phyloP scores from a whole-genome alignment of 2,113 vertebrate species.

The Lophius piscatorius region DNA sequence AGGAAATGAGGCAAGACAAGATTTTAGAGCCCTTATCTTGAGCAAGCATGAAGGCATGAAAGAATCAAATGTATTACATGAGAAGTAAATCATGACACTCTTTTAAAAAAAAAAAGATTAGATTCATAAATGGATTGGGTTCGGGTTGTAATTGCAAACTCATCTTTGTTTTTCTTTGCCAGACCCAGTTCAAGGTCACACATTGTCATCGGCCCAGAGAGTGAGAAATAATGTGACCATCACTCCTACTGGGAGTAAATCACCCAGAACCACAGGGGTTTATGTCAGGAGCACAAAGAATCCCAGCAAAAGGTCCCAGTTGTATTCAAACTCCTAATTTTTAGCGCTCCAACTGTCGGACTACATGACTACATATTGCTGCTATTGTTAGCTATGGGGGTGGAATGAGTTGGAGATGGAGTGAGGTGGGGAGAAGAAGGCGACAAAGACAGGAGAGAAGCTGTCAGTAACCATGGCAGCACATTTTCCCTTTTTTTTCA shows the following conservation, averaged over 20 bases:
- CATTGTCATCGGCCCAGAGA: not conserved
- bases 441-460: slow-evolving; percentile 44
- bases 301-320: slow-evolving; percentile 29
- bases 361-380: slow-evolving; percentile 36
- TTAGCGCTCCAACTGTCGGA: not conserved
- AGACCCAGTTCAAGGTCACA: slow-evolving; percentile 3
- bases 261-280: slow-evolving; percentile 26
- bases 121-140: too few relatives aligned
- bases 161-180: not conserved
- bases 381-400: slow-evolving; percentile 24
- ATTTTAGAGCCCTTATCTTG: too few relatives aligned
- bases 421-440: slow-evolving; percentile 9
- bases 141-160: not conserved
- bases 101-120: not conserved
- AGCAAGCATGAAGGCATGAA: too few relatives aligned
- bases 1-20: too few relatives aligned
- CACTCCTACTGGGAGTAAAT: slow-evolving; percentile 23
- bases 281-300: slow-evolving; percentile 40
- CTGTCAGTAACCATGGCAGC: slow-evolving; percentile 78
- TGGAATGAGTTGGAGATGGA: slow-evolving; percentile 26
- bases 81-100: not conserved
- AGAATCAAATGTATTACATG: too few relatives aligned
- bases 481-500: not conserved
- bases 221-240: slow-evolving; percentile 32
- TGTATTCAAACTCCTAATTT: slow-evolving; percentile 18